Conservation (phyloP, 1,140 invertebrate genomes). For the Neotoxoptera formosana region DNA sequence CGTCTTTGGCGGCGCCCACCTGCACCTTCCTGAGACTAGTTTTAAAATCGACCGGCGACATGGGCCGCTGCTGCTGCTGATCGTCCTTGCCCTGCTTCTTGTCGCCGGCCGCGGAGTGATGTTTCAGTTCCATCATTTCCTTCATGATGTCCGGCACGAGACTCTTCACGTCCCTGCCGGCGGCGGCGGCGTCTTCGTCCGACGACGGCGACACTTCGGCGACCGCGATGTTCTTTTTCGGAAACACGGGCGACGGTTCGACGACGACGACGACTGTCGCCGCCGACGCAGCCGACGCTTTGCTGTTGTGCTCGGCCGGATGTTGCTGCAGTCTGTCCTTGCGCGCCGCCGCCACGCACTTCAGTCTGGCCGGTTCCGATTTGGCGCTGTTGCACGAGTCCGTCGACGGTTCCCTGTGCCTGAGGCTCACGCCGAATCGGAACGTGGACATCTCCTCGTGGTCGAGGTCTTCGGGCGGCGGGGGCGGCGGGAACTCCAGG, state of each 20-base stretch:
- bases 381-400: constrained; percentile 68
- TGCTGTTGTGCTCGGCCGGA: not conserved
- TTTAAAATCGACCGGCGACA: constrained; percentile 68
- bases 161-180: constrained; percentile 62
- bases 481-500: constrained; percentile 85
- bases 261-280: not conserved
- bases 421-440: constrained; percentile 75
- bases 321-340: constrained; percentile 41
- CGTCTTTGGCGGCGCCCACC: constrained; percentile 50
- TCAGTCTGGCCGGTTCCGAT: constrained; percentile 61
- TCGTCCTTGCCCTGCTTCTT: constrained; percentile 74
- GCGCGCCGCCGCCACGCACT: not conserved
- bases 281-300: not conserved
- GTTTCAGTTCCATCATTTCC: constrained; percentile 80
- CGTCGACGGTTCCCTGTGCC: constrained; percentile 72
- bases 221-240: constrained; percentile 15
- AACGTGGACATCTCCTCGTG: constrained; percentile 72
- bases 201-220: constrained; percentile 60
- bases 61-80: constrained; percentile 60
- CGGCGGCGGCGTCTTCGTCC: constrained; percentile 57
- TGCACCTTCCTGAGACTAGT: constrained; percentile 65
- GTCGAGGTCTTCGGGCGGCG: constrained; percentile 70
- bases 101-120: constrained; percentile 71
- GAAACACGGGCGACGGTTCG: constrained; percentile 50
- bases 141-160: constrained; percentile 69